Evolutionary conservation across 2,113 vertebrate species (phyloP).

Genomic region (Heterocephalus glaber): DNA sequence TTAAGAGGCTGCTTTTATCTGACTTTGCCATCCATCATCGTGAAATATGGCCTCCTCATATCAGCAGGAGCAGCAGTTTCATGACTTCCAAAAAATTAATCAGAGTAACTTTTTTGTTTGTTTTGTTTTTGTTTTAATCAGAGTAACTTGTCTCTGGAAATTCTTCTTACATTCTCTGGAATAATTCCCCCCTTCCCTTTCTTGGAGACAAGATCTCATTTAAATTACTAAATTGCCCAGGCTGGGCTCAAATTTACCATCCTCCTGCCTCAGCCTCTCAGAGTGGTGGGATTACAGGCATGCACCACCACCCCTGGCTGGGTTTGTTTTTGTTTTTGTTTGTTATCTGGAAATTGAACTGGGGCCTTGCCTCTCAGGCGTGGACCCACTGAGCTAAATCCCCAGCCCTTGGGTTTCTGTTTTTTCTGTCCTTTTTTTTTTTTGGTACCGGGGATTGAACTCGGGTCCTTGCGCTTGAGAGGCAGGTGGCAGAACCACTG

Average conservation of each 20-base stretch:
- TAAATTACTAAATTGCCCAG: background rate
- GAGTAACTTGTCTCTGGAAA: slow-evolving; percentile 8
- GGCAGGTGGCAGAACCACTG: no score
- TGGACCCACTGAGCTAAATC: no score
- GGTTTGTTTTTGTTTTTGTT: background rate
- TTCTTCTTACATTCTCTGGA: background rate
- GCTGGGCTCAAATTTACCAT: background rate
- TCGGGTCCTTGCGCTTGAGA: no score
- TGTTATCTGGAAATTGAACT: no score
- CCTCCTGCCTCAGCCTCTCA: background rate
- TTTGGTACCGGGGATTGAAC: no score
- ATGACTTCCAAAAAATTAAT: slow-evolving; percentile 22
- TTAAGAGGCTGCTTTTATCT: background rate
- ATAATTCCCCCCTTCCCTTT: background rate
- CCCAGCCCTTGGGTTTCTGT: background rate
- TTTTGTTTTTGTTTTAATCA: no score
- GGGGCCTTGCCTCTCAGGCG: no score
- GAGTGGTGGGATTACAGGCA: background rate
- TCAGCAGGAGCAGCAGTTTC: background rate
- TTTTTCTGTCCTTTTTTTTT: no score
- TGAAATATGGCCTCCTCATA: background rate
- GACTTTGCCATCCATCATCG: background rate
- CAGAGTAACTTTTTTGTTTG: background rate
- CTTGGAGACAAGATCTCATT: background rate
- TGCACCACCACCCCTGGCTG: background rate